Evolutionary conservation across 2,888 invertebrate genomes (phyloP).

Genomic region (Globia sparganii): DNA sequence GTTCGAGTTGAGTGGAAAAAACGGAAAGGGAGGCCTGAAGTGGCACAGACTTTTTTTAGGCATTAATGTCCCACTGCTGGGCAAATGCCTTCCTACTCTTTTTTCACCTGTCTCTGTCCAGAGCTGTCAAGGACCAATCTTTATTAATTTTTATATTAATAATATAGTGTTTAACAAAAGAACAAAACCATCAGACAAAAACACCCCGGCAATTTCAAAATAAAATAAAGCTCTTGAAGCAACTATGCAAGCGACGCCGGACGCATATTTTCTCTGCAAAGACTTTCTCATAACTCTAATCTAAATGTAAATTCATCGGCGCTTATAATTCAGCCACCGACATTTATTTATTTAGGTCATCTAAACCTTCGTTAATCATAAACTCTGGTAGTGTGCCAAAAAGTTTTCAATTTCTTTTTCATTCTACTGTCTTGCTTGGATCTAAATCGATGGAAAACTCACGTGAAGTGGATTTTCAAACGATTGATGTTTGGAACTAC

Average conservation of each 20-base stretch:
- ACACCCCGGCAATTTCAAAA: background rate
- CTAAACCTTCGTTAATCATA: conserved; percentile 59
- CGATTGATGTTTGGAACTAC: background rate
- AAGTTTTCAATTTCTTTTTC: conserved; percentile 37
- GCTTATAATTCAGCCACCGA: conserved; percentile 37
- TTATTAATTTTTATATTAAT: background rate
- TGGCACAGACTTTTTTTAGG: background rate
- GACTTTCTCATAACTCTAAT: conserved; percentile 40
- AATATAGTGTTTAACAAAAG: background rate
- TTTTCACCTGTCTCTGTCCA: background rate
- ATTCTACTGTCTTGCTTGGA: conserved; percentile 3
- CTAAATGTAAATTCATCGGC: conserved; percentile 50
- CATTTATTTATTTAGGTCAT: conserved; percentile 58
- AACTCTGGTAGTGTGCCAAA: conserved; percentile 60
- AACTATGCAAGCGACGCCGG: background rate
- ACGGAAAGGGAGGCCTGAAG: background rate
- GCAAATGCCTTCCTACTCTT: background rate
- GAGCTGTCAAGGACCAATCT: background rate
- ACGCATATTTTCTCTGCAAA: conserved; percentile 10
- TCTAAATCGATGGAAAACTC: conserved; percentile 25
- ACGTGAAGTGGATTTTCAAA: background rate
- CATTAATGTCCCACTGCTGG: background rate
- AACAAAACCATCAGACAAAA: background rate
- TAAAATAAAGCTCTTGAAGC: background rate
- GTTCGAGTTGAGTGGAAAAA: background rate